Percentiles rank a stretch among this genome's conserved stretches.
phyloP scores from a whole-genome alignment of 2,797 vertebrate species.

The Coccyzus lansbergi region DNA sequence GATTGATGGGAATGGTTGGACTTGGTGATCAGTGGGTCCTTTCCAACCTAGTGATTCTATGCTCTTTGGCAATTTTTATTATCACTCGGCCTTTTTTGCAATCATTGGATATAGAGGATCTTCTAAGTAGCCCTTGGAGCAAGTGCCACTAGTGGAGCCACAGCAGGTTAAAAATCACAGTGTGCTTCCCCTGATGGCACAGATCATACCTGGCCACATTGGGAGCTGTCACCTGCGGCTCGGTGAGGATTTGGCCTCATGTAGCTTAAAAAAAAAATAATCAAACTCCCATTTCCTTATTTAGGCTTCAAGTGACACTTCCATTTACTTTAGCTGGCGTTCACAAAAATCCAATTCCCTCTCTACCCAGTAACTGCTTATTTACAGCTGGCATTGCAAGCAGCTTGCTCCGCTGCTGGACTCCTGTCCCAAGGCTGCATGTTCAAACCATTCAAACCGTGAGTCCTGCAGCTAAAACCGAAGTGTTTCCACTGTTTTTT shows the following conservation, averaged over 20 bases:
- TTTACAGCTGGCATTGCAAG: background rate
- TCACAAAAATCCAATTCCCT: slow-evolving; percentile 43
- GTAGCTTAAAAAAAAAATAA: background rate
- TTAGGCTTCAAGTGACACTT: slow-evolving; percentile 28
- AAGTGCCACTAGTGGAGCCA: background rate
- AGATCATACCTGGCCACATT: accelerated
- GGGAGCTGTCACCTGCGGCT: background rate
- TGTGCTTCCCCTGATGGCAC: background rate
- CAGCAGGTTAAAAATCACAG: background rate
- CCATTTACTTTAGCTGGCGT: background rate
- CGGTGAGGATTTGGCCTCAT: background rate
- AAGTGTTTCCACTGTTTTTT: background rate
- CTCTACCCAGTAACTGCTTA: background rate
- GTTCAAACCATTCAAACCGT: background rate
- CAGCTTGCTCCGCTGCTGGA: background rate
- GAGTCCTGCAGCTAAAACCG: background rate
- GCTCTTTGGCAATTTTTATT: background rate
- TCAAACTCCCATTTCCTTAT: slow-evolving; percentile 23
- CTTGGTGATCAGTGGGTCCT: too few relatives aligned
- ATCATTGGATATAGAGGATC: background rate
- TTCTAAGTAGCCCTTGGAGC: background rate
- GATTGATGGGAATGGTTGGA: too few relatives aligned
- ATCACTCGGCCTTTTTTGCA: background rate
- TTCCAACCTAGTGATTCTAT: too few relatives aligned
- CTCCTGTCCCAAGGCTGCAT: background rate